Evolutionary conservation across 2,113 vertebrate genomes (phyloP), one percentile per base, ranked within the genome.

Genomic region (Gallinago jamesoni): DNA sequence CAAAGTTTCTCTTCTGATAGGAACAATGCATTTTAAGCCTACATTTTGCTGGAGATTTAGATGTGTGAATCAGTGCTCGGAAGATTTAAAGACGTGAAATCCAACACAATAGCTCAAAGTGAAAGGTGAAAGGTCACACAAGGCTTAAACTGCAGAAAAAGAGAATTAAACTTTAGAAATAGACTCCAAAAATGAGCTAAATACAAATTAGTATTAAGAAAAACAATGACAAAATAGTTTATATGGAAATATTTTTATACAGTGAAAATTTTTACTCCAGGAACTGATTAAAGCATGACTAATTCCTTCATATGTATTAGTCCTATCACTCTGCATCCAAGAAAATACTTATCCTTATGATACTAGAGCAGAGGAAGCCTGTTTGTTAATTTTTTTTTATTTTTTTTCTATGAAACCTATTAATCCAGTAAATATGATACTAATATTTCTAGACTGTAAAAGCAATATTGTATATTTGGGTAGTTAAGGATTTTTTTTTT

Each of bases 61-160:
- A 88, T 74, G 22, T 70, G 37, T 89, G 80, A 84, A 41, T 89
- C 70, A 56, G 37, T 88, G 76, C 47, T 70, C 10, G 0, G 63
- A 95, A 86, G 41, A 84, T 83, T 89, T 94, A 82, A 74, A 93
- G 64, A 91, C 1, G 4, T 84, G 69, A 90, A 93, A 93, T 88
- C 21, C 72, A 94, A 73, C 59, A 86, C 41, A 94, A 70, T 50
- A 86, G 31, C n/a, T 90, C 73, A 48, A 53, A 77, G 39, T 59
- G 53, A 94, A 91, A 93, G n/a, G 47, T 80, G 28, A 91, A 94
- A 96, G 66, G 53, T 80, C 68, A 56, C 31, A 62, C 30, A 81
- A 87, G 87, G 35, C 21, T 82, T 92, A 64, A 92, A 62, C 24
- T 59, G 20, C 37, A 56, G 35, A 67, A 91, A 77, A 60, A 2